Conservation (phyloP, 2,888 invertebrate genomes). For the Drosophila austrosaltans region DNA sequence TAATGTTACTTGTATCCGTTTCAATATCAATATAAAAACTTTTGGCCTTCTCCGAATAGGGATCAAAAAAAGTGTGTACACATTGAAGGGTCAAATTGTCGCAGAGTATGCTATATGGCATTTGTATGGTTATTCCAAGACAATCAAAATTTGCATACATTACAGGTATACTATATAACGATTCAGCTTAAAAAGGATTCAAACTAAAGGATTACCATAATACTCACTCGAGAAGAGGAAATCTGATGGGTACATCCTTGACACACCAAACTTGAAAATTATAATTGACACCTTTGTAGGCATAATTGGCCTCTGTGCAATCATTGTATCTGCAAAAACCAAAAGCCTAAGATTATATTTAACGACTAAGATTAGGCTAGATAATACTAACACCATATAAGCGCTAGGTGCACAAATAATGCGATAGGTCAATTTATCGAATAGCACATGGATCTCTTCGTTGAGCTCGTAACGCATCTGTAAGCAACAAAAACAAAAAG, state of each 20-base stretch:
- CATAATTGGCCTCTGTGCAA: slow-evolving; percentile 61
- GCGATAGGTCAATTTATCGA: slow-evolving; percentile 61
- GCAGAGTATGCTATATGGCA: slow-evolving; percentile 71
- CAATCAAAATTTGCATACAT: slow-evolving; percentile 60
- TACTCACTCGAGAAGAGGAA: slow-evolving; percentile 67
- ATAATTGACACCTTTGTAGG: slow-evolving; percentile 58
- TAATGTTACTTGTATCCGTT: slow-evolving; percentile 18
- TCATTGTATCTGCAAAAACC: slow-evolving; percentile 46
- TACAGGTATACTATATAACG: slow-evolving; percentile 54
- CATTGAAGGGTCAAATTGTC: slow-evolving; percentile 75
- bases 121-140: slow-evolving; percentile 53
- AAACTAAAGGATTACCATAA: too few relatives aligned
- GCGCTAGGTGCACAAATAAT: slow-evolving; percentile 43
- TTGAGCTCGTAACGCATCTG: slow-evolving; percentile 49
- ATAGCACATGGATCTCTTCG: slow-evolving; percentile 46
- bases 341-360: too few relatives aligned
- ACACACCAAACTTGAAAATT: slow-evolving; percentile 78
- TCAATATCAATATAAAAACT: slow-evolving; percentile 48
- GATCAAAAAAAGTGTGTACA: slow-evolving; percentile 76
- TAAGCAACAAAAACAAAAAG: too few relatives aligned
- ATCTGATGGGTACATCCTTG: slow-evolving; percentile 71
- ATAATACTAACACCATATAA: slow-evolving; percentile 53
- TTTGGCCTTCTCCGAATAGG: slow-evolving; percentile 68
- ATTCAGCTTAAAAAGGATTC: too few relatives aligned
- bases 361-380: too few relatives aligned